Base-by-base conservation (phyloP, 92 coral and sea anemone species). In the Palythoa grandiflora region DNA sequence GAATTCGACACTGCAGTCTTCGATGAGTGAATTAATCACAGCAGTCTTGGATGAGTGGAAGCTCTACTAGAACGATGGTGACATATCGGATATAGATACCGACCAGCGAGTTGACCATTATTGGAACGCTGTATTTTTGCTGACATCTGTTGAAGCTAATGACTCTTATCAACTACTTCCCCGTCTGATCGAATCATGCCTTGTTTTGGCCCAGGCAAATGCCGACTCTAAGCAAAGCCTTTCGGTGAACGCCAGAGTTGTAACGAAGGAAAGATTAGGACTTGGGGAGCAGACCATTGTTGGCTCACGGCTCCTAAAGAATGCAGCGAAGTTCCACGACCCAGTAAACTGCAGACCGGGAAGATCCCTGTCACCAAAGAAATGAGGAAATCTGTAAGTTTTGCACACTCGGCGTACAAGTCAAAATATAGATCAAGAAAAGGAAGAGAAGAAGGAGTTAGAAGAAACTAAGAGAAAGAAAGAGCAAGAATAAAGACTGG, bases 301-400 rank as follows among this genome's bases (percentile, higher is more conserved):
- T 16, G 16, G 63, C 17, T 57, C 12, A 16, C 12, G 63, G 63
- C 63, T 10, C 63, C 63, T 57, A 7, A 57, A 9, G 63, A 16
- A 57, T 57, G 63, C 14, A 57, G 17, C 1, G 12, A 7, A 57
- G 63, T 57, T 57, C 63, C 17, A 57, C 63, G 63, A 57, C 63
- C 63, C 63, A 57, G 63, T 57, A 57, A 57, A 57, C 63, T 57
- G 63, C 63, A 57, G 63, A 7, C 63, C 63, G 63, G 63, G 63
- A 57, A 57, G 17, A 57, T 57, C 63, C 16, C 16, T 57, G 63
- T 57, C 17, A 57, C 63, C 63, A 57, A 40, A 57, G 19, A 57
- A 57, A 57, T 57, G 63, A 57, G 63, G 63, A 57, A 57, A 9
- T 57, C 63, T 9, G 63, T 57, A 57, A 1, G 16, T 57, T 57